Percentiles rank a stretch among this genome's conserved stretches.
These are phyloP conservation scores for Sisyra nigra DNA, from an alignment of 2,888 invertebrate genomes.

Conservation along the genomic window DNA sequence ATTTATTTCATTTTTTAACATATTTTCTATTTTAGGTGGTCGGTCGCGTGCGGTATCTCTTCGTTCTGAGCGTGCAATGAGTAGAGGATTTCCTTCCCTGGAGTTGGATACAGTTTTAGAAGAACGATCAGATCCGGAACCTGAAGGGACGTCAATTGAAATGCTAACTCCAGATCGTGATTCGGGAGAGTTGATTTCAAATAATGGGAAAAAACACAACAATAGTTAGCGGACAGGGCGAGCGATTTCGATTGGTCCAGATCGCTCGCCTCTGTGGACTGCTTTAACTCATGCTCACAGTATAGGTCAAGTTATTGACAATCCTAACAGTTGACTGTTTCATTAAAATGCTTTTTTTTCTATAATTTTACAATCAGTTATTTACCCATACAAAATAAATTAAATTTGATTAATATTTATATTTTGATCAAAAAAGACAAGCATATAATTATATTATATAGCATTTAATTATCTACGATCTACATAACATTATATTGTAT, in stretches of 20 bases:
- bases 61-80: conserved; percentile 47
- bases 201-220: conserved; percentile 5
- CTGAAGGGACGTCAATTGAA: conserved; percentile 25
- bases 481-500: no score
- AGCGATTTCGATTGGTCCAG: conserved; percentile 16
- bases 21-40: conserved; percentile 24
- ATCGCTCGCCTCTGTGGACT: conserved; percentile 67
- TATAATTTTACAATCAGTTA: no score
- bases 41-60: conserved; percentile 42
- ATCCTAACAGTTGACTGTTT: conserved; percentile 5
- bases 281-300: conserved; percentile 59
- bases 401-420: no score
- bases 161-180: conserved; percentile 20
- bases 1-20: conserved; percentile 7
- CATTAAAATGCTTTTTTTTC: no score
- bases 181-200: not conserved
- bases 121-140: conserved; percentile 66
- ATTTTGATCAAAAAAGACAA: no score
- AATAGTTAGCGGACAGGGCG: conserved; percentile 24
- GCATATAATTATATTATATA: no score
- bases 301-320: conserved; percentile 17
- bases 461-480: no score
- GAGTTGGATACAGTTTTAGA: conserved; percentile 75
- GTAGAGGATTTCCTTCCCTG: conserved; percentile 56
- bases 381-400: no score